Evolutionary conservation across 1,140 invertebrate species (phyloP), one percentile per base, ranked within the genome.

Genomic region (Drosophila arizonae): DNA sequence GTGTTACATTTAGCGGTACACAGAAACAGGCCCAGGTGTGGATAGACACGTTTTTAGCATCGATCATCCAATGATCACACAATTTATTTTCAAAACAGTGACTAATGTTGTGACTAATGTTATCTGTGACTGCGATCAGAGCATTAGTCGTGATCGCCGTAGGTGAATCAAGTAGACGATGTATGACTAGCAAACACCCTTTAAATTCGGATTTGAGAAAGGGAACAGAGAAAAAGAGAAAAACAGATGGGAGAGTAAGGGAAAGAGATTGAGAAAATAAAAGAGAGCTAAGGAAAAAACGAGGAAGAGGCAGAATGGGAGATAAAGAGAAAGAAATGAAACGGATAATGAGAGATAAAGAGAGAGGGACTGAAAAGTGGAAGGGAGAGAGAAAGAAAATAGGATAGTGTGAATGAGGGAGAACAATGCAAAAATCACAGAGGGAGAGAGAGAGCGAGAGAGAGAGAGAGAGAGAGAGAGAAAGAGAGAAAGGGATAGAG

Each of bases 61-160:
- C 43, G 52, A 28, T 54, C 36, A 46, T 43, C 21, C 39, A 57
- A 36, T 65, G 62, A 45, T 55, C 51, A 65, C 28, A 67, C 21
- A 17, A 36, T 52, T 48, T 66, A 26, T 50, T 66, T 17, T 21
- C 10, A 39, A 60, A 50, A 50, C 28, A 24, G 60, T 64, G 67
- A 70, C 30, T 64, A 64, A 70, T 70, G 8, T 36, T 36, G 33
- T 36, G 33, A 36, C 33, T 10, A 36, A 36, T 36, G 33, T 10
- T 36, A 36, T 36, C 67, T 50, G 24, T 36, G 61, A 56, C n/a
- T 62, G 45, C 36, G 41, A 70, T 70, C 67, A 13, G 24, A 17
- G 41, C 33, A 30, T 51, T 30, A 50, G 64, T 64, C 67, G 67
- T 70, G 60, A 17, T 17, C 17, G 17, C 17, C 1, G 17, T 17